phyloP scores from a whole-genome alignment of 2,888 invertebrate species.

The Dryocosmus kuriphilus region DNA sequence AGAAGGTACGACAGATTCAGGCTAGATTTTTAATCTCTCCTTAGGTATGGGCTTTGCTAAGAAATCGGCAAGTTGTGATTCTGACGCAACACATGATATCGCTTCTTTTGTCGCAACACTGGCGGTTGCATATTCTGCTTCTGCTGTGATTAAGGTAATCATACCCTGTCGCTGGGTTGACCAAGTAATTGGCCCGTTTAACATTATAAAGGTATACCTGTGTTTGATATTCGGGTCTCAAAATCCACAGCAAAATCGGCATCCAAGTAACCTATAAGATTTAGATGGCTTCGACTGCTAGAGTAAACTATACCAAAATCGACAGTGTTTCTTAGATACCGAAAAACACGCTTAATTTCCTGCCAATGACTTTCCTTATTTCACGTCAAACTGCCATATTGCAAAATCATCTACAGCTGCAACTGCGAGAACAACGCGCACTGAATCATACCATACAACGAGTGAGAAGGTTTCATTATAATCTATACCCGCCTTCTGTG shows the following conservation, averaged over 20 bases:
- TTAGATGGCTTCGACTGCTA: background rate
- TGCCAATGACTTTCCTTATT: slow-evolving; percentile 50
- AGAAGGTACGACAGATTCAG: background rate
- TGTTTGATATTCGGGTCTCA: slow-evolving; percentile 50
- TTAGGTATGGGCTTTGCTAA: slow-evolving; percentile 45
- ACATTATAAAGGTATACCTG: too few species aligned
- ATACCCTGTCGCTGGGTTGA: slow-evolving; percentile 48
- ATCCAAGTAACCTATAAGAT: slow-evolving; percentile 50
- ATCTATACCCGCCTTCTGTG: slow-evolving; percentile 42
- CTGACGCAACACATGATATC: slow-evolving; percentile 43
- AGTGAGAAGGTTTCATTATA: slow-evolving; percentile 52
- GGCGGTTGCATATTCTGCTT: slow-evolving; percentile 41
- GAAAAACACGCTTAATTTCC: slow-evolving; percentile 51
- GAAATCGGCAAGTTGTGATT: slow-evolving; percentile 45
- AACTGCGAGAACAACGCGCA: too few species aligned
- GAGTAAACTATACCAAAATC: slow-evolving; percentile 48
- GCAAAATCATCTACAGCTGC: background rate
- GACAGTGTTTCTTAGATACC: slow-evolving; percentile 49
- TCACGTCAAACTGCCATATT: background rate
- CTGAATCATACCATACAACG: slow-evolving; percentile 50
- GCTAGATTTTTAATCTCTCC: background rate
- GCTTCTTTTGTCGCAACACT: slow-evolving; percentile 38
- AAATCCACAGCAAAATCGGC: slow-evolving; percentile 52
- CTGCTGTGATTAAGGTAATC: slow-evolving; percentile 40
- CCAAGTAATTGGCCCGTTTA: too few species aligned